Evolutionary conservation across 2,113 vertebrate genomes (phyloP).

Genomic region (Sciurus niger): DNA sequence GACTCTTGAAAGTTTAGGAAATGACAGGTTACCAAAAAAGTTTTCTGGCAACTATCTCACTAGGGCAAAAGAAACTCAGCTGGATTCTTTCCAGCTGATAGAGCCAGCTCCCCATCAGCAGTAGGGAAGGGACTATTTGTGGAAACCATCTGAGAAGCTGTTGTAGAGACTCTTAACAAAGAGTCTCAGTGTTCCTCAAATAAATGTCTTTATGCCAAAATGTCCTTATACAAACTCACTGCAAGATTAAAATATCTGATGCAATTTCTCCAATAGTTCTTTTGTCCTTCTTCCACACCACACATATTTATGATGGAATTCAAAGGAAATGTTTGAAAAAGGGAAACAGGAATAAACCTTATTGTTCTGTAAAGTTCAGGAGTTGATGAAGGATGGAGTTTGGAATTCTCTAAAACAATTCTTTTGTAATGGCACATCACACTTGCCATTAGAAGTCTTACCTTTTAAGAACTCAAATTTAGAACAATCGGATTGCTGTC

Average conservation of each 20-base stretch:
- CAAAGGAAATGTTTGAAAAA: neutral
- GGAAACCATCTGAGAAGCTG: neutral
- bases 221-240: neutral
- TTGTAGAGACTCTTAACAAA: neutral
- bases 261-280: neutral
- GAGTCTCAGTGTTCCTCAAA: neutral
- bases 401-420: neutral
- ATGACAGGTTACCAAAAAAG: neutral
- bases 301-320: neutral
- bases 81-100: neutral
- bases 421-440: neutral
- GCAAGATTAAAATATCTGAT: neutral
- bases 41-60: neutral
- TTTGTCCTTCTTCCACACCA: neutral
- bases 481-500: neutral
- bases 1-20: neutral
- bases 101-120: neutral
- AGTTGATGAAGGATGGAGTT: neutral
- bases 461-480: neutral
- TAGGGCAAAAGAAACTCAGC: neutral
- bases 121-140: neutral
- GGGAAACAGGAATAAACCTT: neutral
- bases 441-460: neutral
- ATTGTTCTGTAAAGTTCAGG: neutral
- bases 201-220: neutral